Evolutionary conservation across 2,113 vertebrate species (phyloP).

Genomic region (Syrmaticus mikado): DNA sequence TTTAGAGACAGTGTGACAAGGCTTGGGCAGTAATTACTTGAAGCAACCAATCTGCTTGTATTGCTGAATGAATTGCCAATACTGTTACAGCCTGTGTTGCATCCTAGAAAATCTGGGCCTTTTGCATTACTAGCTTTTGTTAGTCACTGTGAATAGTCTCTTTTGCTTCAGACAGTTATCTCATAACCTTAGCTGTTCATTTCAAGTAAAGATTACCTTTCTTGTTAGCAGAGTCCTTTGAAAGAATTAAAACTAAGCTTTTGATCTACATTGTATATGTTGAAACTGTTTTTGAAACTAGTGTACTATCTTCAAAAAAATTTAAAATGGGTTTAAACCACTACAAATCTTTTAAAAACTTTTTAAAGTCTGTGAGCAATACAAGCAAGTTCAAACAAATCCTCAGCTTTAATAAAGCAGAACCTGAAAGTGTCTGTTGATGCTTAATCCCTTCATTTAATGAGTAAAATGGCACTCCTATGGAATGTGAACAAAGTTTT

Average conservation of each 20-base stretch:
- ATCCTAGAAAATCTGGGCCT: background rate
- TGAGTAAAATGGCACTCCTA: background rate
- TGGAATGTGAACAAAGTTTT: background rate
- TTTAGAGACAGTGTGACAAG: background rate
- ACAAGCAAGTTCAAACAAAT: background rate
- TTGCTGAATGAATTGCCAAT: background rate
- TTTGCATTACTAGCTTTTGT: background rate
- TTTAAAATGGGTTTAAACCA: background rate
- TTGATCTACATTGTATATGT: background rate
- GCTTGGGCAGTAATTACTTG: background rate
- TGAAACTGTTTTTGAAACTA: background rate
- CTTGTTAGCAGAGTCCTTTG: background rate
- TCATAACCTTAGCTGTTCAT: background rate
- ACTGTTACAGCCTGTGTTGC: background rate
- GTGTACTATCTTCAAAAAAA: background rate
- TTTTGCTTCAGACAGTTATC: conserved; percentile 2
- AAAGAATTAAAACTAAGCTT: background rate
- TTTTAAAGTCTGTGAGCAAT: background rate
- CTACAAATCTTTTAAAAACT: background rate
- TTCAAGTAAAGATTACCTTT: background rate
- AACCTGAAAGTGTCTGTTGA: background rate
- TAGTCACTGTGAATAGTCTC: background rate
- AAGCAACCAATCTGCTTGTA: background rate
- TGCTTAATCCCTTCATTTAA: background rate
- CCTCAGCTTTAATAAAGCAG: background rate